A percentile compares a stretch with the other conserved stretches of the same genome.
These are phyloP conservation scores for Epinephelus lanceolatus DNA, from an alignment of 2,113 vertebrate species.

Conservation along the genomic window DNA sequence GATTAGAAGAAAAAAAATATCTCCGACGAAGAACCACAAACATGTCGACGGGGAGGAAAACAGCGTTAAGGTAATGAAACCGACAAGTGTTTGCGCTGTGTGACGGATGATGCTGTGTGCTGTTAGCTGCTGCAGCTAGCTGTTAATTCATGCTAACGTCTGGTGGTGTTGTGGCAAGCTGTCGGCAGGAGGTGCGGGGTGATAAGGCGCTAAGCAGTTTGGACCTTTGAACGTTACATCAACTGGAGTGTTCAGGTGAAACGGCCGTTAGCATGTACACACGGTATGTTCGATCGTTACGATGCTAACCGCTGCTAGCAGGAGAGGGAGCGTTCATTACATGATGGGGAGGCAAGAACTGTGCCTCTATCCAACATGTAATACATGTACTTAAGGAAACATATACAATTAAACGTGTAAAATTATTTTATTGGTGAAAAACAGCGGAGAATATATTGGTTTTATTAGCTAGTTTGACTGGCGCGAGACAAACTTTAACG, in stretches of 20 bases:
- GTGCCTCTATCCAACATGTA: background rate
- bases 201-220: background rate
- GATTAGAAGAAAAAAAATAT: slow-evolving; percentile 9
- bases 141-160: background rate
- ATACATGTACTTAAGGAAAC: too few species aligned
- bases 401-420: too few species aligned
- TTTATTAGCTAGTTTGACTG: background rate
- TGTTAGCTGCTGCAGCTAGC: slow-evolving; percentile 52
- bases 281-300: background rate
- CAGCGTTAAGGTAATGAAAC: slow-evolving; percentile 56
- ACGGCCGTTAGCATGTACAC: background rate
- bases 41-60: slow-evolving; percentile 43
- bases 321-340: slow-evolving; percentile 11
- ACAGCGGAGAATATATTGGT: background rate
- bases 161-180: background rate
- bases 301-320: slow-evolving; percentile 26
- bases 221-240: slow-evolving; percentile 39
- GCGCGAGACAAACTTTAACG: background rate
- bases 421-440: background rate
- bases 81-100: background rate
- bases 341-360: slow-evolving; percentile 17
- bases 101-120: background rate
- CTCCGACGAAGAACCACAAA: slow-evolving; percentile 31
- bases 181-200: slow-evolving; percentile 8
- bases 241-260: background rate